Base-by-base conservation (phyloP, 1,140 invertebrate genomes). In the Tyrophagus putrescentiae region DNA sequence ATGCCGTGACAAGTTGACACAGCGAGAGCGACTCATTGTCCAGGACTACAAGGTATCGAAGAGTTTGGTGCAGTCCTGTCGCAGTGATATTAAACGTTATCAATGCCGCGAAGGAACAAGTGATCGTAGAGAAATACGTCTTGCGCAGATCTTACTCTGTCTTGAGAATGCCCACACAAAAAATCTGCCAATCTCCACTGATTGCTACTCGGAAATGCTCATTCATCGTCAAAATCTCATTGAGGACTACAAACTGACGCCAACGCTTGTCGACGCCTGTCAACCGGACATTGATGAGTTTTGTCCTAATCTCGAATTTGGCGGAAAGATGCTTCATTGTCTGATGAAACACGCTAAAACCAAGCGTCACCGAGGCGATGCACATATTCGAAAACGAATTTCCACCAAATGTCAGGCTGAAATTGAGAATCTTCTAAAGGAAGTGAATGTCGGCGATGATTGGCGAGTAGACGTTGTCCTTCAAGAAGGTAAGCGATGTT, bases 301-400 rank as follows among this genome's bases (percentile, higher is more conserved):
- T 62, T 79, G 78, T 67, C 64, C 61, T 18, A 60, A 62, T 31
- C 41, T 65, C 53, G 84, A 88, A 71, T 70, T 80, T 57, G 84
- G 82, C 28, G 90, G 90, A 0, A 82, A 83, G 68, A 95, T 91
- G 0, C 83, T 98, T 64, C 93, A 98, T 72, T 98, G 94, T 71
- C 73, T 98, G 42, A 92, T 98, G 89, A 84, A 87, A 54, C 83
- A 91, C 73, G 84, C 88, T 3, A 67, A 65, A 39, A 52, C 57
- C 29, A 57, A 64, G 62, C 72, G 16, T 74, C 77, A 28, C 76
- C 76, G 62, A 72, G 76, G 48, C 75, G 75, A 65, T 76, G 77
- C 33, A 59, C 50, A 18, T 28, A 23, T 3, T 75, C 80, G 65
- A 64, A 56, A 78, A 87, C 2, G 31, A 39, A 60, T 62, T n/a